Evolutionary conservation across 2,113 vertebrate genomes (phyloP).

Genomic region (Tragelaphus strepsiceros): DNA sequence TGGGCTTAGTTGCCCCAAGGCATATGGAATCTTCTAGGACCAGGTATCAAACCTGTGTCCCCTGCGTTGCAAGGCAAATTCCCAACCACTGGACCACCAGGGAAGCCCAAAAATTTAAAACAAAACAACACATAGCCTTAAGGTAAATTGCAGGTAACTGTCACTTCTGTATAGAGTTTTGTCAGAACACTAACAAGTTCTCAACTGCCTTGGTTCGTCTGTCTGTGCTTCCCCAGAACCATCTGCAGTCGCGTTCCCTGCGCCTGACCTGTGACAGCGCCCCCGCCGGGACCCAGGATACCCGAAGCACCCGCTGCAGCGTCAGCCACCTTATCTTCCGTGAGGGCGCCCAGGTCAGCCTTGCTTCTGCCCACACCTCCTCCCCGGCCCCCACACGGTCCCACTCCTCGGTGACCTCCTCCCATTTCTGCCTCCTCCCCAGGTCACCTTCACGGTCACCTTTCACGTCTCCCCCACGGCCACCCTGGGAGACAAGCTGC

Average conservation of each 20-base stretch:
- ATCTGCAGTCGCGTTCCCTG: neutral
- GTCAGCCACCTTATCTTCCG: conserved; percentile 81
- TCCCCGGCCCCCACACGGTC: too few relatives aligned
- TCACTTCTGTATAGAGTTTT: neutral
- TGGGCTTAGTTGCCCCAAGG: neutral
- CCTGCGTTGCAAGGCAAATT: neutral
- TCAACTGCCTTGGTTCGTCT: too few relatives aligned
- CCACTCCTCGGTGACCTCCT: neutral
- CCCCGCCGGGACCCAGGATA: conserved; percentile 46
- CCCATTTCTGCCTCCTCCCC: neutral
- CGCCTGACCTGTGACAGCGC: conserved; percentile 72
- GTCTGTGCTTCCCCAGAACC: neutral
- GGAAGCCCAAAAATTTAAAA: neutral
- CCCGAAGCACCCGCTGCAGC: conserved; percentile 75
- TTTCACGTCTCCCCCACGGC: conserved; percentile 59
- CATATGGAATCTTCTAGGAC: neutral
- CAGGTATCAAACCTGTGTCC: neutral
- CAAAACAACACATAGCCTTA: neutral
- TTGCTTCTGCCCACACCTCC: accelerated
- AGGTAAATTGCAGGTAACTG: neutral
- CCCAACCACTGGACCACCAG: neutral
- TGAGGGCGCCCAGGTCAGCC: conserved; percentile 71
- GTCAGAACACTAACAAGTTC: neutral
- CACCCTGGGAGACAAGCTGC: conserved; percentile 6
- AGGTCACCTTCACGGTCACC: conserved; percentile 54